Base-by-base conservation (phyloP, 2,797 vertebrate genomes). In the Oreortyx pictus region DNA sequence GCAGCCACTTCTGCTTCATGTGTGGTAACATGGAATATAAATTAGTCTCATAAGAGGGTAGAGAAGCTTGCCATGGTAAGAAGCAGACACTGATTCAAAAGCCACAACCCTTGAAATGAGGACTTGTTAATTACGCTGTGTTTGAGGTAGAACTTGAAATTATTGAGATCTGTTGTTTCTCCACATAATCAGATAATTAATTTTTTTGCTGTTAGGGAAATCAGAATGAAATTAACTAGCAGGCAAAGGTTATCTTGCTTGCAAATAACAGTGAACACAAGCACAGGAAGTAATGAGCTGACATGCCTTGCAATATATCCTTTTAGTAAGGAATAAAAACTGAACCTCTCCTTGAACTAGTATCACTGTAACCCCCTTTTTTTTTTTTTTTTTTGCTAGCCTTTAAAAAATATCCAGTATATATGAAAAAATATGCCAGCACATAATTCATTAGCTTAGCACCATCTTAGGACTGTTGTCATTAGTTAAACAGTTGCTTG, bases 401-500 rank as follows among this genome's bases (percentile, higher is more conserved):
- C 47, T 72, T 81, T 33, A 41, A 57, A 59, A 67, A 43, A 43
- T 82, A 59, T 27, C 0, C 8, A 67, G 87, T 76, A 44, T 23
- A 64, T 70, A 29, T 49, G 66, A 81, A 86, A 72, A 86, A 88
- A 87, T 75, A 59, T 43, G 29, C 12, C 65, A 33, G 20, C 78
- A 43, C 54, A 88, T 93, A 83, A 95, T 89, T 83, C n/a, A 73
- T 86, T 49, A 76, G 15, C 29, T 59, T 52, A 92, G 54, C 44
- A 29, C 33, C 9, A 41, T 20, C 7, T 59, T 59, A 79, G 5
- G n/a, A 14, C 46, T 88, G 20, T 3, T 84, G 44, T 68, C 54
- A 62, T 65, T 47, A 83, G 71, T 61, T 37, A 81, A 50, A 75
- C 19, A 46, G 43, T 47, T 65, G 16, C 19, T 68, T 83, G 77